Evolutionary conservation across 2,888 invertebrate genomes (phyloP).

Genomic region (Meteorus cinctellus): DNA sequence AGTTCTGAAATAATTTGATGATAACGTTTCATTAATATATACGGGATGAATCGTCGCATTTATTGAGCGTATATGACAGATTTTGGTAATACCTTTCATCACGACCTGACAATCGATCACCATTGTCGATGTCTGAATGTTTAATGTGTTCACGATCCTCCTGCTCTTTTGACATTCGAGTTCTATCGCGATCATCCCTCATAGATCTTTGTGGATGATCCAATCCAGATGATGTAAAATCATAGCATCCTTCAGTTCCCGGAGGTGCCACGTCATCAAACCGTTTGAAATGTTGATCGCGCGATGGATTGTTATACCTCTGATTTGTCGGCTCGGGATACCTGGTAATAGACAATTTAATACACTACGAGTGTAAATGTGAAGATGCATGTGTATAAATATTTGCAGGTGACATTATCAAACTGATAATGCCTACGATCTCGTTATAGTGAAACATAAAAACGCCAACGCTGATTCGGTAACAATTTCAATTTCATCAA

Average conservation of each 20-base stretch:
- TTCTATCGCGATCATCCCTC: slow-evolving; percentile 63
- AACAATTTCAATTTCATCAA: slow-evolving; percentile 10
- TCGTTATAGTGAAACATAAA: slow-evolving; percentile 4
- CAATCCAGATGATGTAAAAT: slow-evolving; percentile 69
- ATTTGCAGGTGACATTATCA: slow-evolving; percentile 4
- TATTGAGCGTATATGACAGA: no score
- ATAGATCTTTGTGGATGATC: slow-evolving; percentile 66
- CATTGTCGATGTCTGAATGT: slow-evolving; percentile 65
- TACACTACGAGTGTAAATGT: not conserved
- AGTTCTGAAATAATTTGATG: slow-evolving; percentile 47
- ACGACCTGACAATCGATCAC: slow-evolving; percentile 61
- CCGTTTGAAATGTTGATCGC: slow-evolving; percentile 65
- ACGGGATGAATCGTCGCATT: not conserved
- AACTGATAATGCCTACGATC: slow-evolving; percentile 20
- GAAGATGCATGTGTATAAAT: not conserved
- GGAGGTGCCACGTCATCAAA: slow-evolving; percentile 72
- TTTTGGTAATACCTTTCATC: slow-evolving; percentile 63
- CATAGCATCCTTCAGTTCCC: slow-evolving; percentile 74
- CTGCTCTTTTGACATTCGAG: slow-evolving; percentile 59
- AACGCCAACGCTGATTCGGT: not conserved
- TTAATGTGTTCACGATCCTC: slow-evolving; percentile 66
- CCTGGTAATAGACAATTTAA: slow-evolving; percentile 60
- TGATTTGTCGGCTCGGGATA: slow-evolving; percentile 63
- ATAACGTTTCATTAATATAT: slow-evolving; percentile 1
- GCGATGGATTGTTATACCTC: slow-evolving; percentile 60